These are phyloP conservation scores for Habroteleia sp. DNA, from an alignment of 2,888 invertebrate species.

Conservation along the genomic window DNA sequence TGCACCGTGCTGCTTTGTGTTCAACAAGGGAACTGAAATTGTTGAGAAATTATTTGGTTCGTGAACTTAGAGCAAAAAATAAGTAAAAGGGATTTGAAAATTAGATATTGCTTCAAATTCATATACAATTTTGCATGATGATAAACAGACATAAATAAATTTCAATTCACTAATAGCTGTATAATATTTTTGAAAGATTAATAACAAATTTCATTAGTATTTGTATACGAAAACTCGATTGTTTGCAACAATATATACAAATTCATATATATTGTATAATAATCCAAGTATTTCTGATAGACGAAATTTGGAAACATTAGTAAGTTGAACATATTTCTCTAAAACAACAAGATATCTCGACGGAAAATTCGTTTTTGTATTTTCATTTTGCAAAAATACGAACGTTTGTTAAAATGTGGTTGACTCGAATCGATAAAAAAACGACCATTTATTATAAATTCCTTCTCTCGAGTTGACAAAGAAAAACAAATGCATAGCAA, in stretches of 20 bases:
- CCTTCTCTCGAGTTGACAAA: constrained; percentile 39
- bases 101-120: too few species aligned
- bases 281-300: too few species aligned
- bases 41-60: constrained; percentile 35
- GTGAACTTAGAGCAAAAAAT: neutral
- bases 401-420: constrained; percentile 21
- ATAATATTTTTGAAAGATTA: too few species aligned
- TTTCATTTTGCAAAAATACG: constrained; percentile 32
- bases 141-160: too few species aligned
- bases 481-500: constrained; percentile 49
- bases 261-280: too few species aligned
- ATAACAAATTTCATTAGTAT: too few species aligned
- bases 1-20: constrained; percentile 26
- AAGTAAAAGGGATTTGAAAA: too few species aligned
- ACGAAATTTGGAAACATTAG: neutral
- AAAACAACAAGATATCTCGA: too few species aligned
- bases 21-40: constrained; percentile 29
- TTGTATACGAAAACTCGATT: too few species aligned
- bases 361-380: constrained; percentile 14
- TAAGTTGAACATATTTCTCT: too few species aligned
- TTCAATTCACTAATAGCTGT: neutral
- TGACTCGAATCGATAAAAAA: constrained; percentile 36
- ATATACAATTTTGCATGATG: too few species aligned
- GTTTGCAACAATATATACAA: too few species aligned
- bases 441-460: constrained; percentile 42